Percentiles rank a stretch among this genome's conserved stretches.
Evolutionary conservation across 2,888 invertebrate species (phyloP).

Genomic region (Eledona agricola): DNA sequence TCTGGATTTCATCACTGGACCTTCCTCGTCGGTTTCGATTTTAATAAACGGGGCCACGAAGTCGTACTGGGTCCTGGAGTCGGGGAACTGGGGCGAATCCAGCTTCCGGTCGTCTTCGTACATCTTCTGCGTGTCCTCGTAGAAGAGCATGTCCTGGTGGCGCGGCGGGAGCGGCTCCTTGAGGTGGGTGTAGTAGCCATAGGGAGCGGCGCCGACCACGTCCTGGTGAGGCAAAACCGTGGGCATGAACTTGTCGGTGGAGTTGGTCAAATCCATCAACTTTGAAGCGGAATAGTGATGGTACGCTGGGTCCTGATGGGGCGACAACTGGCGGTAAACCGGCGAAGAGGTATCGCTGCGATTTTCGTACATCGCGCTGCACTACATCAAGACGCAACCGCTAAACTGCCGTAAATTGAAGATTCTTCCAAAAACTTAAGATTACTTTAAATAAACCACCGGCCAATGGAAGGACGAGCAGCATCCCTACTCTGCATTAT

Average conservation of each 20-base stretch:
- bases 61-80: constrained; percentile 31
- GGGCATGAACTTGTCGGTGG: constrained; percentile 53
- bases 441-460: constrained; percentile 31
- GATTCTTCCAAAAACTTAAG: constrained; percentile 48
- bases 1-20: constrained; percentile 51
- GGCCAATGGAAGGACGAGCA: constrained; percentile 23
- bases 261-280: constrained; percentile 61
- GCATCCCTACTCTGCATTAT: constrained; percentile 31
- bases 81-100: constrained; percentile 43
- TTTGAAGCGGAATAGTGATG: constrained; percentile 54
- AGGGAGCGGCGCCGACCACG: constrained; percentile 10
- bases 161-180: constrained; percentile 35
- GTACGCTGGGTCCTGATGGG: constrained; percentile 42
- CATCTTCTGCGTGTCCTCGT: constrained; percentile 40
- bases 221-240: constrained; percentile 41
- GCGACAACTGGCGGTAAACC: constrained; percentile 50
- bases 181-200: constrained; percentile 42
- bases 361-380: constrained; percentile 54
- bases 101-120: constrained; percentile 43
- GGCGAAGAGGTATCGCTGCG: constrained; percentile 57
- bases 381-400: constrained; percentile 41
- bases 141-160: constrained; percentile 41
- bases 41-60: constrained; percentile 53
- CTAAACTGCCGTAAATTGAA: constrained; percentile 39
- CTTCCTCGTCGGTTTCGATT: constrained; percentile 52